Evolutionary conservation across 2,113 vertebrate species (phyloP).

Genomic region (Bettongia penicillata): DNA sequence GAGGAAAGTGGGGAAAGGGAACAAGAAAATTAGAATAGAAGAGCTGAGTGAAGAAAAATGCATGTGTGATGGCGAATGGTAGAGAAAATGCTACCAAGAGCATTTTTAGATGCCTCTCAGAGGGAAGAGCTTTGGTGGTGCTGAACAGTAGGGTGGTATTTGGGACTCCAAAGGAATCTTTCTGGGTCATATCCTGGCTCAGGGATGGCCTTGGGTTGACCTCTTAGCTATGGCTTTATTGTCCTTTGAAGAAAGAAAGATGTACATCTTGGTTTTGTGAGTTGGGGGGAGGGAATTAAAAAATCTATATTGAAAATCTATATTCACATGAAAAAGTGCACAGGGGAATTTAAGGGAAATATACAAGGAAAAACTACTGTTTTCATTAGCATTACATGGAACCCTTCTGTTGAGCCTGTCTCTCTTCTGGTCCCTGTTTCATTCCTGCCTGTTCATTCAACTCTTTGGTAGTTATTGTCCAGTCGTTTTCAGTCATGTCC

Average conservation of each 20-base stretch:
- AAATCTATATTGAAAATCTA: constrained; percentile 26
- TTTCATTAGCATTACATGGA: background rate
- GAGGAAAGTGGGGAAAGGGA: background rate
- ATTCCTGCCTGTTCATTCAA: constrained; percentile 7
- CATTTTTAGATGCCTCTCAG: background rate
- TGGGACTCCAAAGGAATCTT: background rate
- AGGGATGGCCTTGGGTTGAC: background rate
- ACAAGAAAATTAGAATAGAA: too few species aligned
- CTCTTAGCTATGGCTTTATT: background rate
- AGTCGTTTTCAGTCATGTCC: background rate
- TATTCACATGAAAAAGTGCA: constrained; percentile 19
- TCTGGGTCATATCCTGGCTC: too few species aligned
- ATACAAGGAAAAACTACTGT: rapidly evolving
- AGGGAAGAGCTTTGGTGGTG: background rate
- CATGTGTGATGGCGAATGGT: background rate
- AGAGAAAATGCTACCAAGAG: background rate
- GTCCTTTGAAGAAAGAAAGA: background rate
- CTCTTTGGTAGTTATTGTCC: background rate
- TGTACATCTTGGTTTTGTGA: background rate
- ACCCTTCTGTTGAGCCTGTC: rapidly evolving
- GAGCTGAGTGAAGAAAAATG: background rate
- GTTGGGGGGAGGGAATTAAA: background rate
- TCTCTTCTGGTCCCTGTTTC: background rate
- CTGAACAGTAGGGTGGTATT: background rate
- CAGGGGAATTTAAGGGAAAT: constrained; percentile 7